Evolutionary conservation across 2,113 vertebrate genomes (phyloP), one percentile per base, ranked within the genome.

Genomic region (Prochilodus magdalenae): DNA sequence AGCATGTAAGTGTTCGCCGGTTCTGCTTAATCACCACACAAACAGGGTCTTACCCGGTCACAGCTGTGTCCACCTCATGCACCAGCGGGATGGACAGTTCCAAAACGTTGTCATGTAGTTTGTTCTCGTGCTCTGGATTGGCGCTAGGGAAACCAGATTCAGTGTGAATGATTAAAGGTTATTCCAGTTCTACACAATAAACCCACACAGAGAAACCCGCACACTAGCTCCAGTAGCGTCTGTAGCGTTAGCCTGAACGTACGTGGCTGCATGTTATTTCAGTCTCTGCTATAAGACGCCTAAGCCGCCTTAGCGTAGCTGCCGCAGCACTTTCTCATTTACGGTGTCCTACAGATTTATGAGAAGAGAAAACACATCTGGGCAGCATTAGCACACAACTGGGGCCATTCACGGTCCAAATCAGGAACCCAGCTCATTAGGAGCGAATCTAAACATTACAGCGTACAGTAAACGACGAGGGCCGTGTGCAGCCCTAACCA

Each of bases 31-130:
- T n/a, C n/a, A 36, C 3, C 36, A 57, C 55, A 57, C 5, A n/a
- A 57, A 14, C 26, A 4, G 26, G 11, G 55, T 30, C 95, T 95
- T 94, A 99, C 98, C 97, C 97, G 0, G 87, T 97, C 82, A 99
- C 91, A 51, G 96, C 95, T 0, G 96, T 95, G 91, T 99, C 97
- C 33, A 98, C 98, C 89, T 99, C 97, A 11, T 99, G 97, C 89
- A 97, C 90, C 85, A 99, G 89, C 1, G 96, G 94, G 83, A 99
- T 94, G 0, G 89, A 94, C 63, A 99, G 89, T 5, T 89, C 91
- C 82, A 99, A 88, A 55, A n/a, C 91, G 90, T 99, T 99, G 93
- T 99, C 97, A 0, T 93, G 92, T 55, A 98, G 91, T 77, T 93
- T 95, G 79, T 92, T 94, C 0, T 90, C 7, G 6, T 89, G 93